phyloP scores from a whole-genome alignment of 2,113 vertebrate species.

The Nipponia nippon region DNA sequence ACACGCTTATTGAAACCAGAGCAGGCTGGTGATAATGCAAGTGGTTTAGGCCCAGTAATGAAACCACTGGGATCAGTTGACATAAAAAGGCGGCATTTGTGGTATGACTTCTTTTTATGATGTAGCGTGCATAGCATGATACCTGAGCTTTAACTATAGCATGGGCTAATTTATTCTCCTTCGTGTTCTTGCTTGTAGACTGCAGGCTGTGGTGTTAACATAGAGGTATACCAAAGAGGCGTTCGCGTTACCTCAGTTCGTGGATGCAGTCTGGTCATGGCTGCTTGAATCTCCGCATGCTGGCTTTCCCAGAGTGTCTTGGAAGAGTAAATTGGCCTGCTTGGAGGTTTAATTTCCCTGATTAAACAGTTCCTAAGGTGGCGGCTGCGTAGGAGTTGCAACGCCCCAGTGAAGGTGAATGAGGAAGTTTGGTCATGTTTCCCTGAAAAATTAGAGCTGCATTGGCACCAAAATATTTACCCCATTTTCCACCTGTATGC shows the following conservation, averaged over 20 bases:
- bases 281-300: background rate
- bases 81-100: background rate
- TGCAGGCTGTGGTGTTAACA: background rate
- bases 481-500: background rate
- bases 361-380: background rate
- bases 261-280: background rate
- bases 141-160: background rate
- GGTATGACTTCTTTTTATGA: background rate
- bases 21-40: background rate
- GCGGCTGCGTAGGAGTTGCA: background rate
- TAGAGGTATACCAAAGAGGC: background rate
- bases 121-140: background rate
- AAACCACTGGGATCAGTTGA: background rate
- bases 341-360: background rate
- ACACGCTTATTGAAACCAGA: background rate
- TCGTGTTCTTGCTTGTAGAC: background rate
- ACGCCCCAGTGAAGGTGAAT: background rate
- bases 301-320: background rate
- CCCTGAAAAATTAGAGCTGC: background rate
- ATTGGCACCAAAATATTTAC: background rate
- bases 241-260: accelerated
- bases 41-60: background rate
- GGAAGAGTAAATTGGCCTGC: background rate
- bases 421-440: background rate
- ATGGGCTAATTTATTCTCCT: background rate